These are phyloP conservation scores for Diplodus puntazzo DNA, from an alignment of 2,797 vertebrate genomes.

Conservation along the genomic window DNA sequence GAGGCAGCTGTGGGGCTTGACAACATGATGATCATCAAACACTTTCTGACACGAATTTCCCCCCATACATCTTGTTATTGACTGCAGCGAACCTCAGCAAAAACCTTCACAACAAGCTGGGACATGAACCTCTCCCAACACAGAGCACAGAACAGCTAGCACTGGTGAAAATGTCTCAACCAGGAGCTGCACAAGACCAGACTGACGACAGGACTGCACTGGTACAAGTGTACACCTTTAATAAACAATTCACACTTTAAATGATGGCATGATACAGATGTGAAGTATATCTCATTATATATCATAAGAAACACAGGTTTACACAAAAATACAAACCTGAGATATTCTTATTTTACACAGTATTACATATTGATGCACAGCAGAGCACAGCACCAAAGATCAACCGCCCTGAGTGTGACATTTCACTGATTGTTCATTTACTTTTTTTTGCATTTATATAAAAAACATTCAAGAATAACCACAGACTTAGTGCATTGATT, in stretches of 20 bases:
- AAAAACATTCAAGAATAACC: constrained; percentile 8
- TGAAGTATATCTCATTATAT: constrained; percentile 4
- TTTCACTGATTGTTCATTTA: constrained; percentile 37
- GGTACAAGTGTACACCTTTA: constrained; percentile 39
- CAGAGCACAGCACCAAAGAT: constrained; percentile 22
- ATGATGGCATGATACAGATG: not conserved
- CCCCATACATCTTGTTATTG: not conserved
- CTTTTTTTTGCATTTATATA: constrained; percentile 17
- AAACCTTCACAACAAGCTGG: not conserved
- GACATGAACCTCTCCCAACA: not conserved
- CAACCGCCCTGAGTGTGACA: constrained; percentile 51
- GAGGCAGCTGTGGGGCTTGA: not conserved
- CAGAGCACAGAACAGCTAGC: not conserved
- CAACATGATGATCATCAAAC: not conserved
- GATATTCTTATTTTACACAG: constrained; percentile 20
- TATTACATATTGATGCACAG: constrained; percentile 9
- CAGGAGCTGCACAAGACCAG: not conserved
- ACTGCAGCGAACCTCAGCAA: not conserved
- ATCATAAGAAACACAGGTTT: constrained; percentile 7
- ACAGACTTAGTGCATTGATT: constrained; percentile 32
- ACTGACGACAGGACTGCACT: not conserved
- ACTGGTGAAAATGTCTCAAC: not conserved
- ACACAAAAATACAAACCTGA: constrained; percentile 41
- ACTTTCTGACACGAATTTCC: not conserved
- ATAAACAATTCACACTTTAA: constrained; percentile 22